Evolutionary conservation across 2,797 vertebrate species (phyloP).

Genomic region (Neopelma chrysocephalum): DNA sequence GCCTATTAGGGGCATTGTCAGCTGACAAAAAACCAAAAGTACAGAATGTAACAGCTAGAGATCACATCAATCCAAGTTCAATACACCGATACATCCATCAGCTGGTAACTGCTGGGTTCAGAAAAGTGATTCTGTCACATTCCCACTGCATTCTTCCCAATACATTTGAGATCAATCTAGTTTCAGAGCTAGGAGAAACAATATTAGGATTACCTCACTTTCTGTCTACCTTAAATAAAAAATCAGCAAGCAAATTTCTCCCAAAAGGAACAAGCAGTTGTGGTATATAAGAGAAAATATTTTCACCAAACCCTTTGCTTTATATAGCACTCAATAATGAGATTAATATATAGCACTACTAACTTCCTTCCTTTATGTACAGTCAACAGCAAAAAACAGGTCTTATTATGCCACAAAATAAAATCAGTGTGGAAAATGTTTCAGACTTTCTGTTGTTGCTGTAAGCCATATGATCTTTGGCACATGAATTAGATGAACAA

Average conservation of each 20-base stretch:
- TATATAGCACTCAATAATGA: not conserved
- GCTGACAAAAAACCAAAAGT: not conserved
- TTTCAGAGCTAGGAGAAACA: not conserved
- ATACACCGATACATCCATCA: not conserved
- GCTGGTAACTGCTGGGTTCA: not conserved
- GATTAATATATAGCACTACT: not conserved
- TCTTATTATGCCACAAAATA: not conserved
- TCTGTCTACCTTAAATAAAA: not conserved
- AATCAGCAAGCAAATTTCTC: not conserved
- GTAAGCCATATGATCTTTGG: not conserved
- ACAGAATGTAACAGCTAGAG: not conserved
- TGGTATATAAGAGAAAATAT: not conserved
- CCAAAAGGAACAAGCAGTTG: not conserved
- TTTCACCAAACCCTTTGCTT: not conserved
- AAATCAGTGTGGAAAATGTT: not conserved
- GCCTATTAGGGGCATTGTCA: not conserved
- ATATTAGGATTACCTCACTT: not conserved
- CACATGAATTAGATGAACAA: not conserved
- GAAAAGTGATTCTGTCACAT: not conserved
- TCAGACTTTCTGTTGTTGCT: not conserved
- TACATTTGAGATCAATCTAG: not conserved
- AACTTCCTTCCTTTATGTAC: not conserved
- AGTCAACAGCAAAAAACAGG: not conserved
- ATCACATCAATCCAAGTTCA: not conserved
- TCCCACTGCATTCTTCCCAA: not conserved